Base-by-base conservation (phyloP, 1,140 invertebrate species). In the Trichomalopsis sarcophagae region DNA sequence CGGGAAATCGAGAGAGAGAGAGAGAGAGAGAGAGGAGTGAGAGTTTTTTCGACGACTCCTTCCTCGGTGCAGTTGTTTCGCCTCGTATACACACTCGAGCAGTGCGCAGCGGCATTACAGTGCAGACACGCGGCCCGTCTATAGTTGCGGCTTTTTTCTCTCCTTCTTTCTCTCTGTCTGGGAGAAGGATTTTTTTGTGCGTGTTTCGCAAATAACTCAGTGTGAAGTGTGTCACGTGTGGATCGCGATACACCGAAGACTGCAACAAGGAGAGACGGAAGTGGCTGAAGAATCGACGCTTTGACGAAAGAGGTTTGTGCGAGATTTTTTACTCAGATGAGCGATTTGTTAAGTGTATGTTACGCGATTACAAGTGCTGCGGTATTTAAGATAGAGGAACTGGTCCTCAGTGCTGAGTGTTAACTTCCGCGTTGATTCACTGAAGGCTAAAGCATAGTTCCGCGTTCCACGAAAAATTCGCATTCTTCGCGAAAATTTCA, bases 221-320 rank as follows among this genome's bases (percentile, higher is more conserved):
- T 83, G 81, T 83, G 73, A 76, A 83, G 73, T 83, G 73, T 83
- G 81, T 23, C 73, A 55, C 47, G 81, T 82, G 47, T 13, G 1
- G 44, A 23, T 14, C 50, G n/a, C 44, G 10, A 23, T 17, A 36
- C 27, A 30, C 27, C 27, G 27, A 36, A 36, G 33, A 4, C 33
- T 36, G 14, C 14, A 33, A 6, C 47, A 17, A 71, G 30, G 66
- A 81, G 68, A 71, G 40, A 23, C 23, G 30, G 44, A 33, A 30
- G 47, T 9, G 21, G 27, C 5, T n/a, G 55, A 62, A 62, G 69
- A 74, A 10, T 10, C 50, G 50, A 55, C 30, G 33, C 27, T 73
- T 36, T 50, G 23, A 27, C 4, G 13, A 66, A 68, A 62, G 87
- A 91, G 91, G 91, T 91, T 91, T 89, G 91, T 91, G 88, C 74